Base-by-base conservation (phyloP, 2,888 invertebrate genomes). In the Agrotis exclamationis region DNA sequence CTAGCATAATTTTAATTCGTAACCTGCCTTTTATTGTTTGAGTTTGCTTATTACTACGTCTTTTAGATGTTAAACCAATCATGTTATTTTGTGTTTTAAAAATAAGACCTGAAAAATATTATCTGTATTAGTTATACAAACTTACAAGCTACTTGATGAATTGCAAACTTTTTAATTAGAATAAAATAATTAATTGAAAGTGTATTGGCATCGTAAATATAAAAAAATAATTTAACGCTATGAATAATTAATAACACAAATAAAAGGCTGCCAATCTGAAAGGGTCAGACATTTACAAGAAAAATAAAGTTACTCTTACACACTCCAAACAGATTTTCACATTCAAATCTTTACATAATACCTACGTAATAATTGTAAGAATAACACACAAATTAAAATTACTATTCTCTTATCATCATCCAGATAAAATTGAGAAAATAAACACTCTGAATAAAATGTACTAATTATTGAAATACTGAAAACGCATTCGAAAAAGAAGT, bases 201-300 rank as follows among this genome's bases (percentile, higher is more conserved):
- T 57, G 13, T 73, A 48, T 51, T 45, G 48, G n/a, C 28, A 22
- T 74, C 18, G 6, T 67, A 39, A 24, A 63, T 53, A 70, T 67
- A 24, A 18, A 63, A 58, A 70, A 48, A 33, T 58, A 45, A 53
- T 63, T 68, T 39, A 51, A 68, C 11, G 13, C 50, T 56, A 24
- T 33, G 16, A 51, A 57, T 51, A 51, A 69, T 28, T 62, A n/a
- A n/a, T n/a, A n/a, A n/a, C n/a, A 51, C 45, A 69, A 68, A 50
- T 57, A 20, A 44, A 76, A 75, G 11, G 71, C 63, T 71, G 75
- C 63, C 59, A 58, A 58, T 76, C 39, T 11, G 4, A 69, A 70
- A 62, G 44, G 6, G 53, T 53, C 58, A 50, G 9, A 53, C 24
- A 50, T 51, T 57, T 51, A 75, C 13, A 58, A 47, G 4, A 28